phyloP scores from a whole-genome alignment of 2,113 vertebrate genomes.

The Petrocephalus zakoni region DNA sequence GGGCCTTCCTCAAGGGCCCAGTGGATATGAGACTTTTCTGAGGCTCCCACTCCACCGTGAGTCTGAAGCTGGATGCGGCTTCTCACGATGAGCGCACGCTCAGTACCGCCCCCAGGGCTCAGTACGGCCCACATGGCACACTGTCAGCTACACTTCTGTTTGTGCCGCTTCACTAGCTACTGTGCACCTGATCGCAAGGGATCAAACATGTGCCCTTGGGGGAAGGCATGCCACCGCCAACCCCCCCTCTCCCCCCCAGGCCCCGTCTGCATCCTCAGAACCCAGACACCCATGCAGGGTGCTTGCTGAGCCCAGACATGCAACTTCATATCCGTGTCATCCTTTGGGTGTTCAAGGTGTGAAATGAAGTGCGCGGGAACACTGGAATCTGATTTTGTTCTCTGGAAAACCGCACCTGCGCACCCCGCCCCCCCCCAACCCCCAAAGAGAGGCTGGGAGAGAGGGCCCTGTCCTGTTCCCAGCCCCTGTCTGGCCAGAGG shows the following conservation, averaged over 20 bases:
- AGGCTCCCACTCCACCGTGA: not conserved
- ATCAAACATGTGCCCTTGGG: not conserved
- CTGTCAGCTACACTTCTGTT: not conserved
- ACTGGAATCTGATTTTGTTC: slow-evolving; percentile 2
- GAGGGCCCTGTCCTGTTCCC: not conserved
- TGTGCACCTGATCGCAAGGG: not conserved
- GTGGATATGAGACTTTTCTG: not conserved
- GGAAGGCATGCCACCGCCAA: not conserved
- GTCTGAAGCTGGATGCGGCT: not conserved
- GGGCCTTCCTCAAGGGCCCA: not conserved
- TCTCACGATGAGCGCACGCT: not conserved
- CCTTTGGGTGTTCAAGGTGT: not conserved
- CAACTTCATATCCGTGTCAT: not conserved
- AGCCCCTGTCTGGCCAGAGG: not conserved
- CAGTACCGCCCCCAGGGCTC: not conserved
- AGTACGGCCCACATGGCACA: not conserved
- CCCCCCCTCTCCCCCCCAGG: not conserved
- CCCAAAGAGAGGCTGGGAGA: not conserved
- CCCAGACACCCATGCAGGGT: not conserved
- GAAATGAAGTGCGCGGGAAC: not conserved
- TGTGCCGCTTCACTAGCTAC: not conserved
- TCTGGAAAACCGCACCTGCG: not conserved
- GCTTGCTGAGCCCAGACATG: not conserved
- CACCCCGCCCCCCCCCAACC: not conserved
- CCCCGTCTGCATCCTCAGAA: not conserved